Evolutionary conservation across 1,140 invertebrate genomes (phyloP), one percentile per base, ranked within the genome.

Genomic region (Atopsyche davidsoni): DNA sequence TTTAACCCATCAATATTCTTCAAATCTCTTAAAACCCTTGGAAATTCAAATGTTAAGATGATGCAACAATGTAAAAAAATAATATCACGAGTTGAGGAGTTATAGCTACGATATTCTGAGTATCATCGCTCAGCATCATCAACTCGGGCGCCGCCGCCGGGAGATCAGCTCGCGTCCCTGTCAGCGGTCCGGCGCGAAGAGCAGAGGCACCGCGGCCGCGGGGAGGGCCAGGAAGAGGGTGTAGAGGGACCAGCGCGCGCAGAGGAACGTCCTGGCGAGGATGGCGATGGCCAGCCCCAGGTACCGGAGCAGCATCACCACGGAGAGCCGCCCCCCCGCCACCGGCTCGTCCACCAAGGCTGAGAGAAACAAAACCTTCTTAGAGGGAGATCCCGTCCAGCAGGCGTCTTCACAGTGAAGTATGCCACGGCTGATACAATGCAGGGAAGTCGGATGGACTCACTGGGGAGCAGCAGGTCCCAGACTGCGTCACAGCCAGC

Each of bases 401-500:
- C n/a, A n/a, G n/a, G n/a, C n/a, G n/a, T n/a, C n/a, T n/a, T n/a
- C n/a, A n/a, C n/a, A n/a, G n/a, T n/a, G n/a, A n/a, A n/a, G n/a
- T n/a, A n/a, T n/a, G n/a, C n/a, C n/a, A n/a, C n/a, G n/a, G 24
- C n/a, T n/a, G 24, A 6, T 28, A 28, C 24, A 28, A n/a, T 28
- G 6, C 6, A 7, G 24, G n/a, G n/a, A n/a, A 7, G 24, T 7
- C n/a, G 24, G n/a, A 28, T 28, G 24, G 24, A 17, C n/a, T 40
- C 51, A 70, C 69, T 66, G 63, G 46, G 24, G 17, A 53, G 68
- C 16, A 86, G 64, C 21, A 81, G 80, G 58, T 86, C 82, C 83
- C 83, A 86, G 22, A 85, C 77, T 7, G 82, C 80, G 35, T 83
- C 82, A 59, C 82, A 85, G 6, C 84, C 82, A n/a, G 82, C 82